Conservation (phyloP, 2,113 vertebrate species). For the Pogonocichla stellata region DNA sequence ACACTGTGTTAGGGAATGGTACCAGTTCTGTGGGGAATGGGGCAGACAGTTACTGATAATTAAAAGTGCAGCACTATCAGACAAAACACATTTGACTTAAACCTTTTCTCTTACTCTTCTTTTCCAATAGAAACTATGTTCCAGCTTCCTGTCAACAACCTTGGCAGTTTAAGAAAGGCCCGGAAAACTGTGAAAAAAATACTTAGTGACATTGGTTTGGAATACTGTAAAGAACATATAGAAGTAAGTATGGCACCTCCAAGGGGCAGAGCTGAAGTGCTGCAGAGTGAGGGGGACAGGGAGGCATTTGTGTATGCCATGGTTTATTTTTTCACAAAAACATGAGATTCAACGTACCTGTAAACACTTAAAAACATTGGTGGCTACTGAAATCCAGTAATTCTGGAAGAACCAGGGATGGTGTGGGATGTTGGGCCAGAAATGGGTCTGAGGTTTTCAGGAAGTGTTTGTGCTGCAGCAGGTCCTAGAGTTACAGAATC, state of each 20-base stretch:
- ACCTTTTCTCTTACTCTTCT: slow-evolving; percentile 63
- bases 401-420: not conserved
- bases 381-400: not conserved
- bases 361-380: not conserved
- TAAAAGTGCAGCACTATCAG: not conserved
- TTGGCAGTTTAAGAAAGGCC: slow-evolving; percentile 98
- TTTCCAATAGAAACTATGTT: slow-evolving; percentile 94
- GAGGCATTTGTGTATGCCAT: not conserved
- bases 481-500: not conserved
- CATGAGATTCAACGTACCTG: not conserved
- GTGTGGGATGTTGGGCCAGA: not conserved
- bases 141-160: slow-evolving; percentile 99
- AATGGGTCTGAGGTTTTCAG: not conserved
- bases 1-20: not conserved
- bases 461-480: not conserved
- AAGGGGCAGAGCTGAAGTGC: not conserved
- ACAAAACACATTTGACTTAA: slow-evolving; percentile 62
- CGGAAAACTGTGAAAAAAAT: slow-evolving; percentile 99
- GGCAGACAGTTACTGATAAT: slow-evolving; percentile 21
- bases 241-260: slow-evolving; percentile 84
- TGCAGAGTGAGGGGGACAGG: not conserved
- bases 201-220: slow-evolving; percentile 97
- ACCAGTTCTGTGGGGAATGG: slow-evolving; percentile 15
- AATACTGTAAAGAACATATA: slow-evolving; percentile 97
- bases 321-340: not conserved